Conservation (phyloP, 2,888 invertebrate species). For the Zelleria hepariella region DNA sequence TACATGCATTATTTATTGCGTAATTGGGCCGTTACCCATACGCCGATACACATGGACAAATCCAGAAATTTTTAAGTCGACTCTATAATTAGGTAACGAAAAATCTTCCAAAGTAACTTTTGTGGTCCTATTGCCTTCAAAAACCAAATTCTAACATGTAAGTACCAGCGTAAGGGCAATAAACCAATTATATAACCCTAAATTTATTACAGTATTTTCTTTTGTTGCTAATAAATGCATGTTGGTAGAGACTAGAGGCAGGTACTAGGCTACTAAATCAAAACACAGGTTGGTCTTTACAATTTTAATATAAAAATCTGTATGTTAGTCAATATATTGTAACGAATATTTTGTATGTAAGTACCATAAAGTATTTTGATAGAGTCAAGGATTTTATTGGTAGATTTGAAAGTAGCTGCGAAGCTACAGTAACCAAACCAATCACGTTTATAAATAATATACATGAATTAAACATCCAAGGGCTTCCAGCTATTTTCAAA, state of each 20-base stretch:
- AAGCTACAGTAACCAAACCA: not conserved
- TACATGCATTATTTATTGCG: conserved; percentile 37
- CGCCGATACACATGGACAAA: not conserved
- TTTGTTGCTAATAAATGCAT: not conserved
- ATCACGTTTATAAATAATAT: not conserved
- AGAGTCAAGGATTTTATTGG: not conserved
- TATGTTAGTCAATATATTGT: conserved; percentile 52
- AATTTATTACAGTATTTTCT: not conserved
- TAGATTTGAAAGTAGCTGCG: conserved; percentile 22
- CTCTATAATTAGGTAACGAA: not conserved
- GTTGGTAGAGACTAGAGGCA: conserved; percentile 20
- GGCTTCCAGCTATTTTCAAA: not conserved
- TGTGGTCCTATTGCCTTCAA: too few species aligned
- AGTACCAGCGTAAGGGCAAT: not conserved
- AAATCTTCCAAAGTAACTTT: too few species aligned
- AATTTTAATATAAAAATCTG: conserved; percentile 64
- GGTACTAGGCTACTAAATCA: conserved; percentile 70
- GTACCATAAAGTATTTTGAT: too few species aligned
- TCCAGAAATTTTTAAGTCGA: not conserved
- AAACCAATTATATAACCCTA: not conserved
- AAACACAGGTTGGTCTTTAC: conserved; percentile 66
- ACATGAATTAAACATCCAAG: not conserved
- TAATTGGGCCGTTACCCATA: not conserved
- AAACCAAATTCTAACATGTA: too few species aligned
- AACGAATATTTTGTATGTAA: conserved; percentile 34